Evolutionary conservation across 53 echinoderm and acorn worm species (phyloP).

Genomic region (Luidia sarsii): DNA sequence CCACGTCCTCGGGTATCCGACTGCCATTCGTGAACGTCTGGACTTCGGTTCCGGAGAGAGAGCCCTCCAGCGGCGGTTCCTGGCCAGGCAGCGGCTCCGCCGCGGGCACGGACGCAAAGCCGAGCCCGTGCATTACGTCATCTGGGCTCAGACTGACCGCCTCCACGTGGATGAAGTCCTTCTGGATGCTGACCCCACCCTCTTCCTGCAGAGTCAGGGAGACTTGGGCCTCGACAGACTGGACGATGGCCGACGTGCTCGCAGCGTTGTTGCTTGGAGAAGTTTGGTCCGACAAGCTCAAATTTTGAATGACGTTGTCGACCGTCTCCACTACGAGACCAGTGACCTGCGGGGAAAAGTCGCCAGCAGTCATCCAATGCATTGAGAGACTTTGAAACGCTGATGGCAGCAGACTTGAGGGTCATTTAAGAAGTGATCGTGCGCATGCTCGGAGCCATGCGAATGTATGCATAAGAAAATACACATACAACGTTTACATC

Average conservation of each 20-base stretch:
- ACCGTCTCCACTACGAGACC: constrained; percentile 52
- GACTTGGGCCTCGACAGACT: constrained; percentile 21
- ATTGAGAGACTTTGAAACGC: no score
- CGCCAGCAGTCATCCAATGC: no score
- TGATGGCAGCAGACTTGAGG: no score
- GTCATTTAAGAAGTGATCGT: no score
- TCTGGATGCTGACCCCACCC: background rate
- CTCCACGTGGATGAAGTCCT: constrained; percentile 4
- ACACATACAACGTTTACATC: no score
- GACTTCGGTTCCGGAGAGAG: constrained; percentile 4
- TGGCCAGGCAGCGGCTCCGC: background rate
- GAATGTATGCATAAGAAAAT: no score
- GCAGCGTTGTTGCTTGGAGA: background rate
- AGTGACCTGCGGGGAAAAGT: constrained; percentile 37
- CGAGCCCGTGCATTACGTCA: background rate
- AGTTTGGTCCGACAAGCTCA: no score
- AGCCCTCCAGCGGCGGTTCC: background rate
- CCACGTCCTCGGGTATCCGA: background rate
- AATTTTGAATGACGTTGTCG: constrained; percentile 35
- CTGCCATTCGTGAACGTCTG: background rate
- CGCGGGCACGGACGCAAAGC: constrained; percentile 8
- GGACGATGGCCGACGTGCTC: constrained; percentile 8
- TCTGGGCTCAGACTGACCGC: constrained; percentile 11
- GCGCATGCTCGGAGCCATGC: no score
- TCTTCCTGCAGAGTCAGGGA: constrained; percentile 9